Base-by-base conservation (phyloP, 2,797 vertebrate genomes). In the Sebastiscus tertius region DNA sequence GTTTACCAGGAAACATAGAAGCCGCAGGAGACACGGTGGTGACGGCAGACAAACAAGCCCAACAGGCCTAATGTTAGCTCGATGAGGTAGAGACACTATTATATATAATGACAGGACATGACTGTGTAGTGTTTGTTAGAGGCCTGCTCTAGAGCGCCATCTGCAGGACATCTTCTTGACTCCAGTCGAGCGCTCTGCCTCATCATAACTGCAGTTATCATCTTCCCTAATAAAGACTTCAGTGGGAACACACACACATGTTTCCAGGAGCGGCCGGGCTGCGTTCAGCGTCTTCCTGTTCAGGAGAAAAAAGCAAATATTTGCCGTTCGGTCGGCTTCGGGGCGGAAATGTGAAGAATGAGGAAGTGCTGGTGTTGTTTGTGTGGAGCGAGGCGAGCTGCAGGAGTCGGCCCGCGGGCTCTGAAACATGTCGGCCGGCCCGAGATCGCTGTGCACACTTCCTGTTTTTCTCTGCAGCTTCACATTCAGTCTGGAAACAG, bases 391-490 rank as follows among this genome's bases (percentile, higher is more conserved):
- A 42, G 39, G 39, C 39, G 39, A 42, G 14, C 39, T 42, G 80
- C 73, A 55, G 77, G 68, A 79, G 63, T 10, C 22, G 77, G 67
- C 75, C 78, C 12, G 61, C 67, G n/a, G 81, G 39, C 81, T 63
- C 64, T 62, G 1, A 64, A 78, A 81, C 79, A 64, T 14, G 63
- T 52, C 71, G 22, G 22, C 22, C 5, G 11, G 22, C 55, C 46
- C 24, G 8, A 79, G 60, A 63, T 72, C 76, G 9, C 77, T 39
- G 73, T 49, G 80, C 81, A 70, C 81, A 71, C 81, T 89, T 89
- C 89, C 89, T 89, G 89, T 85, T 91, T 79, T 80, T 81, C 75
- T 79, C 60, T 67, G 68, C 77, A 70, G 79, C 58, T 18, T 55
- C 55, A 18, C 68, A 2, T 29, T 77, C 18, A 54, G 18, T 8